These are phyloP conservation scores for Typhlomys cinereus DNA, from an alignment of 2,113 vertebrate genomes.

Conservation along the genomic window DNA sequence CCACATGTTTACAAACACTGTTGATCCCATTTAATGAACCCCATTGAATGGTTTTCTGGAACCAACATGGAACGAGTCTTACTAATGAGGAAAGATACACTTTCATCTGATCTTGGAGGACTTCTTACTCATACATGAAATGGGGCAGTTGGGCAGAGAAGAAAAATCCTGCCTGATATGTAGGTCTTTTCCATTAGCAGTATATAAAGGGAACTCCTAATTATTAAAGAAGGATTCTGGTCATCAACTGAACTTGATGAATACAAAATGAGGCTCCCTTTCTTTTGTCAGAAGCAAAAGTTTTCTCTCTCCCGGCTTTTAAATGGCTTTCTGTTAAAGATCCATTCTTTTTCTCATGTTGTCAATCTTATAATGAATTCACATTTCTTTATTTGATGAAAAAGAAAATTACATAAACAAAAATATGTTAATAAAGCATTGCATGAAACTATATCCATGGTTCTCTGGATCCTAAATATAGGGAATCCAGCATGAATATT, in stretches of 20 bases:
- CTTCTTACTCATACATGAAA: background rate
- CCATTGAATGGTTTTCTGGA: too few relatives aligned
- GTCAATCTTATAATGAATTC: slow-evolving; percentile 40
- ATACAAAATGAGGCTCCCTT: background rate
- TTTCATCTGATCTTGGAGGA: background rate
- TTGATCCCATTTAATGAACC: background rate
- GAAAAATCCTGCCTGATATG: background rate
- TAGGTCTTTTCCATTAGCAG: background rate
- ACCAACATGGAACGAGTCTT: background rate
- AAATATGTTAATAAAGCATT: slow-evolving; percentile 69
- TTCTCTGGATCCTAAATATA: slow-evolving; percentile 70
- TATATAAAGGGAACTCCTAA: background rate
- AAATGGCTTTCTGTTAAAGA: background rate
- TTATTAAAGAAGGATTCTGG: background rate
- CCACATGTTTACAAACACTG: background rate
- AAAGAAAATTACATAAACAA: slow-evolving; percentile 74
- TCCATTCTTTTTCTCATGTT: background rate
- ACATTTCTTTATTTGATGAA: slow-evolving; percentile 64
- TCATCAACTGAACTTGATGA: background rate
- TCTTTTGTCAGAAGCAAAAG: background rate
- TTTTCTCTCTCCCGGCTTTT: background rate
- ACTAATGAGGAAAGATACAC: background rate
- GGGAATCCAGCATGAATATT: slow-evolving; percentile 68
- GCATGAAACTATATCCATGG: slow-evolving; percentile 64
- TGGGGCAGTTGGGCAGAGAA: background rate